Evolutionary conservation across 2,888 invertebrate genomes (phyloP), one percentile per base, ranked within the genome.

Genomic region (Zaprionus obscuricornis): DNA sequence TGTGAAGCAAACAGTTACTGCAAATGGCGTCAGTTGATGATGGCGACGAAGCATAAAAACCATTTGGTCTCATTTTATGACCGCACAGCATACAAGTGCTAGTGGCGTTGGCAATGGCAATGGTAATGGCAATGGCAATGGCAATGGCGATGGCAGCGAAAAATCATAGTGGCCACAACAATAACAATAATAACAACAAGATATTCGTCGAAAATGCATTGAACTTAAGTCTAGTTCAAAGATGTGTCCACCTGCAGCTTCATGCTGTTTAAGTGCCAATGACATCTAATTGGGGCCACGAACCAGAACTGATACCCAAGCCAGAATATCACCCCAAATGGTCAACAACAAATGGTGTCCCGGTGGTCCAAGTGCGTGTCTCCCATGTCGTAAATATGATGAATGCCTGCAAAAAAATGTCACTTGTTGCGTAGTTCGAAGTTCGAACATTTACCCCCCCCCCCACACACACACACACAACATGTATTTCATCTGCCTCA

Each of bases 361-460:
- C 34, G 54, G 40, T 55, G 69, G 66, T 29, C n/a, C 45, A 42
- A 59, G 47, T 71, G n/a, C n/a, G n/a, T n/a, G 71, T 65, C 36
- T 37, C 42, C 50, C 39, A 45, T 68, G 72, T 71, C 82, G 85
- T 74, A 86, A 82, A 88, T 79, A 86, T 88, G 87, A 87, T 86
- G 86, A 83, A 86, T 85, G 87, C 75, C 72, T 74, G 85, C 66
- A 77, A 87, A 87, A 87, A 85, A 77, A 63, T 85, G 79, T 87
- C 88, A 88, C 88, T 88, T 82, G 82, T 82, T 82, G 82, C 86
- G 66, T 66, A 63, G 66, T 43, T 52, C 37, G 51, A 47, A 16
- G 42, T 27, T 56, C 20, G 20, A 6, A 52, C 29, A n/a, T 22
- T 20, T 10, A 8, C 36, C 39, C 31, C 17, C 3, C n/a, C 27